These are phyloP conservation scores for Leptonema lineaticorne DNA, from an alignment of 1,140 invertebrate species.

Conservation along the genomic window DNA sequence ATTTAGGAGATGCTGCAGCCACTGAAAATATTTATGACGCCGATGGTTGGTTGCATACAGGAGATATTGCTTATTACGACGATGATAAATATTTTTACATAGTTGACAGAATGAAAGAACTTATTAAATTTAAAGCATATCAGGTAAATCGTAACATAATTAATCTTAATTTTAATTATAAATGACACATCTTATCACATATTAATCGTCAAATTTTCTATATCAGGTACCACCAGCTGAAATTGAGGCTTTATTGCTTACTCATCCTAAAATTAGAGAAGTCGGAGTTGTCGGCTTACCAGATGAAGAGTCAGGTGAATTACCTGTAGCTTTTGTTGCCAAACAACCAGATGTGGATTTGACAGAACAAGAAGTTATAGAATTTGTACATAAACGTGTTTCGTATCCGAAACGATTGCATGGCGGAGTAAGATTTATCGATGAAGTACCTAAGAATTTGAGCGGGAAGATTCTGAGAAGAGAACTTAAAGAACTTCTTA, in stretches of 20 bases:
- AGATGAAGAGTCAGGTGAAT: slow-evolving; percentile 65
- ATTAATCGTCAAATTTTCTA: slow-evolving; percentile 8
- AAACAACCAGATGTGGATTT: slow-evolving; percentile 52
- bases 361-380: slow-evolving; percentile 55
- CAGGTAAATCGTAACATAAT: slow-evolving; percentile 57
- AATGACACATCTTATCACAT: not conserved
- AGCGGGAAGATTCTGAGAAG: slow-evolving; percentile 68
- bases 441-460: slow-evolving; percentile 66
- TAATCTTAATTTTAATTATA: not conserved
- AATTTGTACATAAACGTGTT: slow-evolving; percentile 57
- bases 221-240: slow-evolving; percentile 75
- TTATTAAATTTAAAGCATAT: slow-evolving; percentile 78
- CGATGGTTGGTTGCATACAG: slow-evolving; percentile 78
- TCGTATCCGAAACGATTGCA: slow-evolving; percentile 60
- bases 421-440: slow-evolving; percentile 67
- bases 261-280: slow-evolving; percentile 67
- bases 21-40: slow-evolving; percentile 66
- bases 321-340: slow-evolving; percentile 68
- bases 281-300: slow-evolving; percentile 75
- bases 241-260: slow-evolving; percentile 73
- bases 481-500: slow-evolving; percentile 51
- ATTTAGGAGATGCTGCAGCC: slow-evolving; percentile 62
- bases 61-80: slow-evolving; percentile 76
- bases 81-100: slow-evolving; percentile 67
- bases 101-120: slow-evolving; percentile 74